phyloP scores from a whole-genome alignment of 2,797 vertebrate species.

The Peromyscus nudipes region DNA sequence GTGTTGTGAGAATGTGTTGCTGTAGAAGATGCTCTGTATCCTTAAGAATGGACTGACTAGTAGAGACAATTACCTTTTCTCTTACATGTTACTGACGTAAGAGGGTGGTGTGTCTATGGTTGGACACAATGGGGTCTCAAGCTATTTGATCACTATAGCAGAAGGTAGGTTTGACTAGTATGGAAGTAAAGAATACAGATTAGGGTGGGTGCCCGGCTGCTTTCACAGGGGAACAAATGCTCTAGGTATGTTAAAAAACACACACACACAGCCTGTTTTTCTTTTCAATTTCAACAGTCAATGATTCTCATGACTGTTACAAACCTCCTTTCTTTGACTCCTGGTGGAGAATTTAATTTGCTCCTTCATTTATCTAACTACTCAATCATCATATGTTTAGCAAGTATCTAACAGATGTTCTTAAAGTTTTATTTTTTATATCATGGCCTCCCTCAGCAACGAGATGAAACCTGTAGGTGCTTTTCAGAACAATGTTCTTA shows the following conservation, averaged over 20 bases:
- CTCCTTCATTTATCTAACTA: not conserved
- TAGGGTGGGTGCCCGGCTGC: not conserved
- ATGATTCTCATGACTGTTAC: not conserved
- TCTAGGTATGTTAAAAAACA: not conserved
- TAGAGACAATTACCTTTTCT: not conserved
- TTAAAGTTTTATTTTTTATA: not conserved
- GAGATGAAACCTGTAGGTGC: constrained; percentile 35
- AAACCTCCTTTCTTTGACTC: constrained; percentile 24
- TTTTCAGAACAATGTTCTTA: not conserved
- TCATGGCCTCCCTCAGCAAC: not conserved
- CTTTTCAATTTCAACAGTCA: not conserved
- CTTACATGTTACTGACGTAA: not conserved
- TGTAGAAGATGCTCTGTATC: not conserved
- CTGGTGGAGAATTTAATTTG: not conserved
- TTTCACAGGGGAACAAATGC: not conserved
- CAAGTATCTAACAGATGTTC: constrained; percentile 30
- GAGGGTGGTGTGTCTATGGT: not conserved
- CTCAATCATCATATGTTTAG: constrained; percentile 11
- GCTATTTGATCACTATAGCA: not conserved
- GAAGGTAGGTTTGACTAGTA: not conserved
- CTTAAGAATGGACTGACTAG: not conserved
- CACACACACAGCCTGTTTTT: not conserved
- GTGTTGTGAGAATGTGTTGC: not conserved
- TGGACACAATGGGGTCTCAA: not conserved
- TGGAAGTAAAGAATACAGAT: not conserved